phyloP scores from a whole-genome alignment of 2,797 vertebrate species.

The Orientallactaga sibirica region DNA sequence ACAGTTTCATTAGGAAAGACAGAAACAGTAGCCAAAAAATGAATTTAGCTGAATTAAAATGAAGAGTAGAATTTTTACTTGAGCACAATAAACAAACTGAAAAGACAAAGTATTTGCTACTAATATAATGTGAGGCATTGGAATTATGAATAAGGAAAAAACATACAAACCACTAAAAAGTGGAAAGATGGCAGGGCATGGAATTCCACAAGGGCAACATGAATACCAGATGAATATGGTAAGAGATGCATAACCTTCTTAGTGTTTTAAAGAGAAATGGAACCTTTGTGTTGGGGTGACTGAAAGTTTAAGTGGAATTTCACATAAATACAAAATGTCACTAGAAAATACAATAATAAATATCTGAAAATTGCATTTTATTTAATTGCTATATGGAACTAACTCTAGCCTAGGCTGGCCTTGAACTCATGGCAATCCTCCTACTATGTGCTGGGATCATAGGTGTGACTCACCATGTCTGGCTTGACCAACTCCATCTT shows the following conservation, averaged over 20 bases:
- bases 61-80: no score
- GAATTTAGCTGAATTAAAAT: no score
- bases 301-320: conserved; percentile 6
- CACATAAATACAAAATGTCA: neutral
- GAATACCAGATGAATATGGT: neutral
- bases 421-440: no score
- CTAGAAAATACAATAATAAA: neutral
- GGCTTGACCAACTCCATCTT: neutral
- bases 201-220: no score
- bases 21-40: no score
- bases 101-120: neutral
- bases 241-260: neutral
- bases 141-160: conserved; percentile 26
- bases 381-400: neutral
- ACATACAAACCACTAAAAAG: neutral
- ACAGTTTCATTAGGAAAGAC: no score
- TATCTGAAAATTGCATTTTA: neutral
- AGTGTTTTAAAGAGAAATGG: neutral
- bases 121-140: conserved; percentile 8
- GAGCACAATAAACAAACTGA: no score
- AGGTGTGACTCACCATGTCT: no score
- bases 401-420: no score
- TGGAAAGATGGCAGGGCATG: neutral
- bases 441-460: no score
- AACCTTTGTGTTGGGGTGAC: neutral